Evolutionary conservation across 2,888 invertebrate species (phyloP).

Genomic region (Noctuana brunneofusca): DNA sequence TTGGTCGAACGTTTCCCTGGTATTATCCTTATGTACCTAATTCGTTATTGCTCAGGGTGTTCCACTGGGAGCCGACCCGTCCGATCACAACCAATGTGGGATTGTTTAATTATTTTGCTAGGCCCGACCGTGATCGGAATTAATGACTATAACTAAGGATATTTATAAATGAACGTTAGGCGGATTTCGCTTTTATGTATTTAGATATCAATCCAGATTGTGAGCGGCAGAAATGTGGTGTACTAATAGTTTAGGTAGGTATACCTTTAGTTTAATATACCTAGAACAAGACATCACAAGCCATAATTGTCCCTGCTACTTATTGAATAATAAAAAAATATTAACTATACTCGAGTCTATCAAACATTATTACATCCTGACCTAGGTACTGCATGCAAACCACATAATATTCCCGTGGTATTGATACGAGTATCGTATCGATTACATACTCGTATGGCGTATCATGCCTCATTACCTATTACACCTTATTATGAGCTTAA

Average conservation of each 20-base stretch:
- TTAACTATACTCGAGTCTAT: too few relatives aligned
- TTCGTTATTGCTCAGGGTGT: constrained; percentile 58
- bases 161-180: constrained; percentile 50
- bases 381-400: too few relatives aligned
- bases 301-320: too few relatives aligned
- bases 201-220: constrained; percentile 39
- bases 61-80: constrained; percentile 56
- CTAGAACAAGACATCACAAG: too few relatives aligned
- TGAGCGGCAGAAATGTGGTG: too few relatives aligned
- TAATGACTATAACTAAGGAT: constrained; percentile 63
- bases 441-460: constrained; percentile 24
- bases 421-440: constrained; percentile 25
- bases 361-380: too few relatives aligned
- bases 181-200: constrained; percentile 36
- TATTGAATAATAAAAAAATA: too few relatives aligned
- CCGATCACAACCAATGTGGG: constrained; percentile 61
- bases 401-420: constrained; percentile 9
- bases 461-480: constrained; percentile 32
- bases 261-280: too few relatives aligned
- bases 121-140: constrained; percentile 70
- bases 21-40: constrained; percentile 52
- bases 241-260: too few relatives aligned
- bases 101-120: constrained; percentile 79
- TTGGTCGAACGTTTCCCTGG: constrained; percentile 43
- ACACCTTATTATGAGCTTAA: constrained; percentile 34